Conservation (phyloP, 2,888 invertebrate genomes). For the Fragum whitleyi region DNA sequence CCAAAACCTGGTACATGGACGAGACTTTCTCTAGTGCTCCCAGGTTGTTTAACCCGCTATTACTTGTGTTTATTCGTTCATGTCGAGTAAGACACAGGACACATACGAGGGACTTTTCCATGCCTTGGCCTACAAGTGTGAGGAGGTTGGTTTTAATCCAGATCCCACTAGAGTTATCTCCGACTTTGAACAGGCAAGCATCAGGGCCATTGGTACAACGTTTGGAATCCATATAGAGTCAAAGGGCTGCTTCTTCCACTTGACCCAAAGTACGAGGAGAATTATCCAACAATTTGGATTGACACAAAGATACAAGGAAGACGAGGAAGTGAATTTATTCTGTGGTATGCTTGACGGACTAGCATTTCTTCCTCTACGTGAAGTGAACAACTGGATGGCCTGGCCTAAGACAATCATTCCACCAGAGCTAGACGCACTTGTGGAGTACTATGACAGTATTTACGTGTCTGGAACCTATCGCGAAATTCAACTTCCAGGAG, state of each 20-base stretch:
- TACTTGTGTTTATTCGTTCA: conserved; percentile 31
- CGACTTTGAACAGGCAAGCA: background rate
- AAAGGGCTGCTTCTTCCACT: conserved; percentile 1
- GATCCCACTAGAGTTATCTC: background rate
- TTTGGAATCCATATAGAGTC: background rate
- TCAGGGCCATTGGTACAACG: background rate
- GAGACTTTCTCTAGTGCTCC: conserved; percentile 24
- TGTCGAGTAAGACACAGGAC: conserved; percentile 24
- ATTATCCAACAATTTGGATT: background rate
- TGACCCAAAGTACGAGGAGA: conserved; percentile 3
- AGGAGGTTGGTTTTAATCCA: background rate
- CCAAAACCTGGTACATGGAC: conserved; percentile 41
- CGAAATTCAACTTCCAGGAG: too few species aligned
- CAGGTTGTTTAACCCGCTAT: conserved; percentile 28
- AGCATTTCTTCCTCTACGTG: background rate
- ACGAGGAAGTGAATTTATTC: background rate
- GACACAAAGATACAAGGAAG: background rate
- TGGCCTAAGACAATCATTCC: background rate
- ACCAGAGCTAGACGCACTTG: background rate
- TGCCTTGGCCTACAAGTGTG: background rate
- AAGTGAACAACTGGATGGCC: background rate
- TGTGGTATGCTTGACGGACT: conserved; percentile 11
- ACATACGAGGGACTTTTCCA: background rate
- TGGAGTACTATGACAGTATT: conserved; percentile 8
- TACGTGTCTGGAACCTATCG: background rate